Base-by-base conservation (phyloP, 2,888 invertebrate genomes). In the Schizaphis graminum region DNA sequence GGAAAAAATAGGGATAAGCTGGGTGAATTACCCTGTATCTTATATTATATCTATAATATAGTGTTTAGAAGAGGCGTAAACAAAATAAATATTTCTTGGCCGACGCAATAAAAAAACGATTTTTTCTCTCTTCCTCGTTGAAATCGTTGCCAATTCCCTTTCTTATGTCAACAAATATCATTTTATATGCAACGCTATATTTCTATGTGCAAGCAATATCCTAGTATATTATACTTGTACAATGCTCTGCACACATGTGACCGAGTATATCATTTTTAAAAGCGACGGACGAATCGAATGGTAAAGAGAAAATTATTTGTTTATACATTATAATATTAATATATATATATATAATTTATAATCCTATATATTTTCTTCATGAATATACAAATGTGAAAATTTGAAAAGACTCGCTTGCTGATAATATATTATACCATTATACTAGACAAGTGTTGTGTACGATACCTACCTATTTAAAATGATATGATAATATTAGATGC, bases 121-220 rank as follows among this genome's bases (percentile, higher is more conserved):
- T 92, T 92, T 92, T 53, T 53, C 16, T 67, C 41, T 77, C 13
- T 56, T 88, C 92, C 92, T 41, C 41, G 41, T 1, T 21, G 56
- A 53, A 88, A 53, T 56, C 88, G 53, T 89, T 92, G 92, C 92
- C 92, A 92, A 92, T 92, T 88, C 57, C 49, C 87, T 49, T 86
- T 35, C 92, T 61, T 47, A 44, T 53, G n/a, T 77, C 47, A 35
- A 90, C 67, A 49, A 49, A 88, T 61, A 8, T 3, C 67, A 47
- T 92, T 87, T 61, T 85, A 24, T 16, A 47, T 26, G 47, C 67
- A 61, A 41, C 16, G 61, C 61, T 57, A 85, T 57, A 85, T 86
- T 86, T 88, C 86, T 92, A 61, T 56, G 11, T 88, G 53, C 84
- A 21, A 24, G 88, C 88, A 67, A 92, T 61, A 87, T 53, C n/a